These are phyloP conservation scores for Leucophenga montana DNA, from an alignment of 2,888 invertebrate species.

Conservation along the genomic window DNA sequence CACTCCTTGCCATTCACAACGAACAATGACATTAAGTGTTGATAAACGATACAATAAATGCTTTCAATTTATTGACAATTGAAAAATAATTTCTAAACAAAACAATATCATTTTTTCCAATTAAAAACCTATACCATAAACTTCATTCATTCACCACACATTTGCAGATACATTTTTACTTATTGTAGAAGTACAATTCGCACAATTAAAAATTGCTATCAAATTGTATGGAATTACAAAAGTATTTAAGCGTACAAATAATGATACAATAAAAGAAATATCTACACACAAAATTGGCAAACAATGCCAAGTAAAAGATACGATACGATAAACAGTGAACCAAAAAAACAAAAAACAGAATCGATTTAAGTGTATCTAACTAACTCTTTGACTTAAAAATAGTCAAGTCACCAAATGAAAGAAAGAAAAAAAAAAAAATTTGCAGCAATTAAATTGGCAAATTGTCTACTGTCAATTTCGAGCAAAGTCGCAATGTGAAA, in stretches of 20 bases:
- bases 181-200: too few species aligned
- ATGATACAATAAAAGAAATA: not conserved
- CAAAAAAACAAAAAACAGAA: conserved; percentile 40
- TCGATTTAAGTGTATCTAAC: conserved; percentile 49
- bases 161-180: too few species aligned
- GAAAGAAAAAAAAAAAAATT: too few species aligned
- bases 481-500: conserved; percentile 40
- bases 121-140: too few species aligned
- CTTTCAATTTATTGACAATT: too few species aligned
- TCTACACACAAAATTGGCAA: conserved; percentile 7
- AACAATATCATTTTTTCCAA: too few species aligned
- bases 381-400: conserved; percentile 58
- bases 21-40: not conserved
- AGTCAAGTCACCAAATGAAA: conserved; percentile 40
- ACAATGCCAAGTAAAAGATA: conserved; percentile 25
- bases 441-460: conserved; percentile 70
- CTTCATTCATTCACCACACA: too few species aligned
- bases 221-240: conserved; percentile 61
- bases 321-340: conserved; percentile 24
- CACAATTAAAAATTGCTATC: conserved; percentile 63
- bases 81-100: too few species aligned
- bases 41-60: conserved; percentile 22
- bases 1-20: too few species aligned
- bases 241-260: conserved; percentile 50
- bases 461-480: conserved; percentile 56